Conservation (phyloP, 2,113 vertebrate genomes). For the Paedocypris sp. region DNA sequence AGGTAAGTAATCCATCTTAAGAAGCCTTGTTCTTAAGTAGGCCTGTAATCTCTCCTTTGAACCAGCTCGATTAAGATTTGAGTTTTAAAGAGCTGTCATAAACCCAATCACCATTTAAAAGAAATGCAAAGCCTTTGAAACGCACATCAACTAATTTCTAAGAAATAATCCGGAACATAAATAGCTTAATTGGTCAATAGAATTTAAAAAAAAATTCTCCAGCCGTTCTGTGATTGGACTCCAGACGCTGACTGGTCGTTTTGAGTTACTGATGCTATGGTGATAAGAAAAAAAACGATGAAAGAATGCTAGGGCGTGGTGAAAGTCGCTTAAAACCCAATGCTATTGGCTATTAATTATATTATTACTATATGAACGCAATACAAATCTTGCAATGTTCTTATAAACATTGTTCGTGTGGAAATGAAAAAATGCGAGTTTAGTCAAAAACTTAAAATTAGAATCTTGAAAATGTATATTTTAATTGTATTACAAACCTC, state of each 20-base stretch:
- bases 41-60: conserved; percentile 20
- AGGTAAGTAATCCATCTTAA: conserved; percentile 30
- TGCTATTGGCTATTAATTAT: no score
- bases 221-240: conserved; percentile 8
- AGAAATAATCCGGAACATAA: no score
- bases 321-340: neutral
- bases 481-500: no score
- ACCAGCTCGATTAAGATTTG: conserved; percentile 14
- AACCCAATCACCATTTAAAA: neutral
- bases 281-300: conserved; percentile 17
- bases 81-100: neutral
- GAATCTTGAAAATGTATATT: no score
- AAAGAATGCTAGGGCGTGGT: conserved; percentile 2
- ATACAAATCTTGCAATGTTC: no score
- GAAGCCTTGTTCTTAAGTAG: neutral
- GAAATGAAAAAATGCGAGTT: no score
- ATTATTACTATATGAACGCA: no score
- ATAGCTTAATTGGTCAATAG: no score
- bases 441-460: no score
- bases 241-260: conserved; percentile 12
- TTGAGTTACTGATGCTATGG: conserved; percentile 19
- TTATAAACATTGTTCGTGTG: no score
- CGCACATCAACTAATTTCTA: neutral
- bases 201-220: no score
- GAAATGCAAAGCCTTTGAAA: neutral